Evolutionary conservation across 1,140 invertebrate species (phyloP).

Genomic region (Camponotus floridanus): DNA sequence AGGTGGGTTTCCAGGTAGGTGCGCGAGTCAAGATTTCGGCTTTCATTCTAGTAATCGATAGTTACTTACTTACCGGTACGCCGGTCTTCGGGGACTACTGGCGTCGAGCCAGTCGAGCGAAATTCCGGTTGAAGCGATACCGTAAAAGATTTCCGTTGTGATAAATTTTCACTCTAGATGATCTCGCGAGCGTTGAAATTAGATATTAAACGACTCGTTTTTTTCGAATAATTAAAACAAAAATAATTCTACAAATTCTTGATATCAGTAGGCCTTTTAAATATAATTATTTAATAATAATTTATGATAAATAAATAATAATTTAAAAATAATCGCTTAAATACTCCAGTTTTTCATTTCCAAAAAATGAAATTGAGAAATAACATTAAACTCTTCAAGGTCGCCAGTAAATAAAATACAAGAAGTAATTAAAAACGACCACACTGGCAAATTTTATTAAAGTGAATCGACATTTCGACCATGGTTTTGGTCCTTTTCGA

Average conservation of each 20-base stretch:
- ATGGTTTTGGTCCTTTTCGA: too few relatives aligned
- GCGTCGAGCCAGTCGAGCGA: background rate
- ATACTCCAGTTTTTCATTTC: too few relatives aligned
- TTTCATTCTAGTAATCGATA: conserved; percentile 42
- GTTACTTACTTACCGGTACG: conserved; percentile 52
- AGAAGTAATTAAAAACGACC: too few relatives aligned
- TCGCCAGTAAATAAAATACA: too few relatives aligned
- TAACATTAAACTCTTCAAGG: too few relatives aligned
- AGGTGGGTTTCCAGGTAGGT: conserved; percentile 24
- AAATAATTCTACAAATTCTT: background rate
- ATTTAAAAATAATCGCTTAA: too few relatives aligned
- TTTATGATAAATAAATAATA: too few relatives aligned
- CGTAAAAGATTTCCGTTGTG: conserved; percentile 39
- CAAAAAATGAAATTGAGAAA: too few relatives aligned
- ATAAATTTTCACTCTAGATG: conserved; percentile 15
- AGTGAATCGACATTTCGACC: too few relatives aligned
- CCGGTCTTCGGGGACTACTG: conserved; percentile 47
- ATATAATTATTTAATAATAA: too few relatives aligned
- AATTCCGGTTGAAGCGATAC: conserved; percentile 44
- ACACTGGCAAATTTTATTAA: too few relatives aligned
- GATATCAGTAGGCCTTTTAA: too few relatives aligned
- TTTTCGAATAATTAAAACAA: background rate
- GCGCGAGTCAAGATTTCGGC: conserved; percentile 37
- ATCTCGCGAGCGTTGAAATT: conserved; percentile 28
- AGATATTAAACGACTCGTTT: background rate